Evolutionary conservation across 2,113 vertebrate genomes (phyloP), one percentile per base, ranked within the genome.

Genomic region (Microtus montanus): DNA sequence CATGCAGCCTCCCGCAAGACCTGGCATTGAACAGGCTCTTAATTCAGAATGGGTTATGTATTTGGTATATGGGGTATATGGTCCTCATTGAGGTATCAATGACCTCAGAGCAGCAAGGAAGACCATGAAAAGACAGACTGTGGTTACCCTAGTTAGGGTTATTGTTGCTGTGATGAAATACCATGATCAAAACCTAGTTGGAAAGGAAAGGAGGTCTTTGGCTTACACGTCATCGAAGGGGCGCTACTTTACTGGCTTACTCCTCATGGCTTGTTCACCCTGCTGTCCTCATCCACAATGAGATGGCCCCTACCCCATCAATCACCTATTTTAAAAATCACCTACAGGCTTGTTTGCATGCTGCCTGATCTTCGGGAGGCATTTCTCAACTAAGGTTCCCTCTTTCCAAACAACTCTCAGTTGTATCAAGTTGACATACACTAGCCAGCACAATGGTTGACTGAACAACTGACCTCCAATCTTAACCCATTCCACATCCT

Each of bases 11-110:
- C 61, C 3, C 22, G 22, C 13, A 79, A 63, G 7, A 6, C 61
- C 83, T 85, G 82, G 38, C 28, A 33, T 20, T 85, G 14, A 6
- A 14, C 30, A 86, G 63, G 64, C 44, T 47, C 71, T 93, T 66
- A 93, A 95, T 94, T 84, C 52, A 94, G 83, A 78, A 26, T 19
- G 11, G 80, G 47, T 68, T 80, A 85, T 94, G 82, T 70, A 85
- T 74, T 63, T 83, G 20, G 64, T 20, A 8, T 68, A 33, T 3
- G 14, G 52, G 54, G 5, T 49, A 44, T 0, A 35, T 44, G 1
- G n/a, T 91, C 17, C 80, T 7, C 71, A 71, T 1, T 41, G 41
- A 41, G 41, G 41, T 41, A 41, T 3, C 41, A 41, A 41, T 41
- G 41, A 41, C 41, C 41, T 41, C 41, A 41, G 41, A 41, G 41